Evolutionary conservation across 2,888 invertebrate genomes (phyloP).

Genomic region (Cheiracanthium punctorium): DNA sequence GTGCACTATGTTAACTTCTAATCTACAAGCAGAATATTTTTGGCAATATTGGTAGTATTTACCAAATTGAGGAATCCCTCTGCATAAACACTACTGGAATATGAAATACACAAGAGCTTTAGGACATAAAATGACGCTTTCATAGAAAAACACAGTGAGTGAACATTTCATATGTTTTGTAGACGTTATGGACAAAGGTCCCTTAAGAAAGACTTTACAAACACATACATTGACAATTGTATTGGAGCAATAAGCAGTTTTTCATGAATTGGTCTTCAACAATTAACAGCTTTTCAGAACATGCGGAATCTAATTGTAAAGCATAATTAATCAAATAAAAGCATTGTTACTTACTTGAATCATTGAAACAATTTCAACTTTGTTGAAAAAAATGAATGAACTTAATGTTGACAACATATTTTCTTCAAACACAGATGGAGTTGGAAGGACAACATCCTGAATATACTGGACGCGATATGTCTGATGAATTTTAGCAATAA

Average conservation of each 20-base stretch:
- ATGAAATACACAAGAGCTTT: too few species aligned
- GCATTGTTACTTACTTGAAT: conserved; percentile 67
- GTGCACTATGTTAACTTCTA: too few species aligned
- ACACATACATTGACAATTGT: too few species aligned
- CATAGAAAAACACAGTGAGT: too few species aligned
- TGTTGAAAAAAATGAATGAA: conserved; percentile 99
- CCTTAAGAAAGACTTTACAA: too few species aligned
- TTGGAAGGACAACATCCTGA: conserved; percentile 96
- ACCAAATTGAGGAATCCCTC: too few species aligned
- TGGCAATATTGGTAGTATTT: too few species aligned
- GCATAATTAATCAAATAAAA: not conserved
- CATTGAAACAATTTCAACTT: conserved; percentile 77
- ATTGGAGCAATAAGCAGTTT: not conserved
- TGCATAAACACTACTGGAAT: too few species aligned
- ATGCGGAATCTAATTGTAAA: not conserved
- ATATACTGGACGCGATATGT: conserved; percentile 99
- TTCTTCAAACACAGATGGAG: conserved; percentile 99
- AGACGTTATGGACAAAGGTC: too few species aligned
- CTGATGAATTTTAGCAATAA: conserved; percentile 98
- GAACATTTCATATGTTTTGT: too few species aligned
- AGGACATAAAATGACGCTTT: too few species aligned
- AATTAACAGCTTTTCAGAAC: not conserved
- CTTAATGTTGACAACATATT: conserved; percentile 97
- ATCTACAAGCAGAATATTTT: too few species aligned
- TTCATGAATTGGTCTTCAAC: not conserved